A percentile compares a stretch with the other conserved stretches of the same genome.
These are phyloP conservation scores for Mixornis gularis DNA, from an alignment of 2,113 vertebrate genomes.

Conservation along the genomic window DNA sequence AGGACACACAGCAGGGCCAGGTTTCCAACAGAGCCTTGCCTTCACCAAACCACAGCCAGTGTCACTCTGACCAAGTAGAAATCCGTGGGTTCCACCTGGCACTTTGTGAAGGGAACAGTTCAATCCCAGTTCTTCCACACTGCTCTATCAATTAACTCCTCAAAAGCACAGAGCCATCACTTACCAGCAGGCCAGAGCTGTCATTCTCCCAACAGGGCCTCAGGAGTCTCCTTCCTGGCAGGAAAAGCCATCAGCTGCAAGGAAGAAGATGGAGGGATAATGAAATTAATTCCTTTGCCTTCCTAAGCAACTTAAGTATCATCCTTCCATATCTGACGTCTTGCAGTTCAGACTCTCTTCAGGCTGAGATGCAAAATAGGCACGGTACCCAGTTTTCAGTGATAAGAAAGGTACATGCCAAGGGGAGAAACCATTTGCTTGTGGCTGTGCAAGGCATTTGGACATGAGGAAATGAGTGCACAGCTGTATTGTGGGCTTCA, in stretches of 20 bases:
- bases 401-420: not conserved
- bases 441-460: not conserved
- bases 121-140: not conserved
- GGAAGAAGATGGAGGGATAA: not conserved
- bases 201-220: not conserved
- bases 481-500: not conserved
- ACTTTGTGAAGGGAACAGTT: not conserved
- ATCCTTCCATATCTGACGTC: not conserved
- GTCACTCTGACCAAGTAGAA: not conserved
- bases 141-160: not conserved
- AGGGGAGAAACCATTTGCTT: not conserved
- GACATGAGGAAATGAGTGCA: not conserved
- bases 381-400: rapidly evolving
- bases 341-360: not conserved
- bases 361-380: not conserved
- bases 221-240: not conserved
- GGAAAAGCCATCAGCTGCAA: not conserved
- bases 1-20: not conserved
- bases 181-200: not conserved
- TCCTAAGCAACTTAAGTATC: not conserved
- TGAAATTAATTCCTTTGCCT: constrained; percentile 13
- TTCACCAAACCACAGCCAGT: not conserved
- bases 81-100: not conserved
- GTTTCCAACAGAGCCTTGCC: not conserved
- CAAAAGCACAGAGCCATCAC: not conserved